Percentiles rank a stretch among this genome's conserved stretches.
These are phyloP conservation scores for Toxotes chatareus DNA, from an alignment of 2,113 vertebrate genomes.

Conservation along the genomic window DNA sequence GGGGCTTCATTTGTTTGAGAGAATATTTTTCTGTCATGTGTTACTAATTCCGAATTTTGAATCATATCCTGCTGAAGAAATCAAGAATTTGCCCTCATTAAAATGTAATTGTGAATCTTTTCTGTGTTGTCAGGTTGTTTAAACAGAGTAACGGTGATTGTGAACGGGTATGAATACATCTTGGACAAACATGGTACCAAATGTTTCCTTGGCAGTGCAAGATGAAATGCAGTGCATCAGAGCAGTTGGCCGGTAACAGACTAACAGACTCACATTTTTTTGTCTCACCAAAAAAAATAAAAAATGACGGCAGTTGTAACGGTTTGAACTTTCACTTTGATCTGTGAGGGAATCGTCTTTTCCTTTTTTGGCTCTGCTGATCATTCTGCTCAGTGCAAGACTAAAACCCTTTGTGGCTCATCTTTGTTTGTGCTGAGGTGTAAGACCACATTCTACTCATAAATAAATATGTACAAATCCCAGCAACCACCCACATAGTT, in stretches of 20 bases:
- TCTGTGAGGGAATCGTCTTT: conserved; percentile 25
- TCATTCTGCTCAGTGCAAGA: neutral
- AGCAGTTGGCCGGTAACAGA: conserved; percentile 21
- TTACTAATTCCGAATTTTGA: conserved; percentile 29
- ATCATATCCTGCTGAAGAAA: neutral
- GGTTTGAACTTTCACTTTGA: conserved; percentile 42
- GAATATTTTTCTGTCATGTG: conserved; percentile 17
- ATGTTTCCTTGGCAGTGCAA: conserved; percentile 34
- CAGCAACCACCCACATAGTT: conserved; percentile 16
- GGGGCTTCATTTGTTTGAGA: neutral
- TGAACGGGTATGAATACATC: conserved; percentile 27
- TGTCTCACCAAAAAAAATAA: neutral
- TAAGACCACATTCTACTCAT: neutral
- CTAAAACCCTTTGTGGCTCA: neutral
- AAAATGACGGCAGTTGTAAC: conserved; percentile 31
- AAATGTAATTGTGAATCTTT: conserved; percentile 18
- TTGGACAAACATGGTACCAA: conserved; percentile 19
- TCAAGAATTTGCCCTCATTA: conserved; percentile 30
- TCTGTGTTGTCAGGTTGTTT: conserved; percentile 32
- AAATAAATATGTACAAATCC: neutral
- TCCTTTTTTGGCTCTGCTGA: conserved; percentile 56
- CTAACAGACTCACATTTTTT: conserved; percentile 35
- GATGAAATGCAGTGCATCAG: conserved; percentile 25
- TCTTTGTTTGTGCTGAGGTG: neutral
- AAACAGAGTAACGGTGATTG: neutral